These are phyloP conservation scores for Shargacucullia verbasci DNA, from an alignment of 2,888 invertebrate genomes.

Conservation along the genomic window DNA sequence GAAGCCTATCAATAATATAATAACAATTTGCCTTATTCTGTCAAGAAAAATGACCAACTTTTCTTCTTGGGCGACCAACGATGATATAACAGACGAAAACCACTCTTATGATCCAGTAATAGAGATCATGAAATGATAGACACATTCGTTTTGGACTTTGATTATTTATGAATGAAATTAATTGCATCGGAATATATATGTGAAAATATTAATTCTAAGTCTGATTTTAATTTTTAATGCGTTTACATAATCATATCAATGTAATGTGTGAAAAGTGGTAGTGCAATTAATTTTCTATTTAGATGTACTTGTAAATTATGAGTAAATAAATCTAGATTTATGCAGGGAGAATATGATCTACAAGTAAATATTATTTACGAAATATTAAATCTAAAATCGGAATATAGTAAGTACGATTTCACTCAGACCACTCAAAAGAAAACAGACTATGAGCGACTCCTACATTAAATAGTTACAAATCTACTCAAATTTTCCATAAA, in stretches of 20 bases:
- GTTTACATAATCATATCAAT: slow-evolving; percentile 30
- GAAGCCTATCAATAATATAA: slow-evolving; percentile 61
- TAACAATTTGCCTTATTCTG: slow-evolving; percentile 62
- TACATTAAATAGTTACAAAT: too few relatives aligned
- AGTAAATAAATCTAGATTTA: too few relatives aligned
- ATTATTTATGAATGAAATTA: slow-evolving; percentile 52
- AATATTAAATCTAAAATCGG: too few relatives aligned
- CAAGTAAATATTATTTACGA: too few relatives aligned
- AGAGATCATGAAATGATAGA: slow-evolving; percentile 11
- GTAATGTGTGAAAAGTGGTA: slow-evolving; percentile 4
- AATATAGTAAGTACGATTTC: too few relatives aligned
- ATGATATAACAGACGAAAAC: slow-evolving; percentile 17
- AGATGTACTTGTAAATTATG: not conserved
- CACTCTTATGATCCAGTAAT: slow-evolving; percentile 29
- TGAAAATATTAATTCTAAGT: slow-evolving; percentile 51
- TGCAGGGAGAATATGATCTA: too few relatives aligned
- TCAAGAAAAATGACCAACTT: slow-evolving; percentile 49
- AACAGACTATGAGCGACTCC: too few relatives aligned
- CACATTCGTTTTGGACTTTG: slow-evolving; percentile 30
- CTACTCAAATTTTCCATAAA: too few relatives aligned
- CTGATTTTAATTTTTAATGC: slow-evolving; percentile 33
- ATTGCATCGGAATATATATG: slow-evolving; percentile 52
- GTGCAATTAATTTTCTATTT: slow-evolving; percentile 3
- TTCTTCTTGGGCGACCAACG: slow-evolving; percentile 32
- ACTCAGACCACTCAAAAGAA: too few relatives aligned